Percentiles rank a stretch among this genome's conserved stretches.
These are phyloP conservation scores for Yponomeuta plumbellus DNA, from an alignment of 2,888 invertebrate species.

Conservation along the genomic window DNA sequence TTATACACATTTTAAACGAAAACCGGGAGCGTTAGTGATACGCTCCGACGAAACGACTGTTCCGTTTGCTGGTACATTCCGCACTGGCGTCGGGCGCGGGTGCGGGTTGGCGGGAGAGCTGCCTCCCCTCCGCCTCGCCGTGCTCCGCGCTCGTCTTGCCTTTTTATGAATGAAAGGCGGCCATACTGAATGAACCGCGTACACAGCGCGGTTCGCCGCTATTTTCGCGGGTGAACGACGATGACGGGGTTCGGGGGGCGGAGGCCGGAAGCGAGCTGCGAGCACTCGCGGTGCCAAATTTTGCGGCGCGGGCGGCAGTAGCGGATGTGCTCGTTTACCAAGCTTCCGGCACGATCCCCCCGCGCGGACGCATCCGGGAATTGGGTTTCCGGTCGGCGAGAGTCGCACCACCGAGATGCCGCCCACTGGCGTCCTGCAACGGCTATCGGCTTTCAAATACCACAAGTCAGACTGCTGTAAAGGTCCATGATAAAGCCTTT, in stretches of 20 bases:
- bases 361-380: constrained; percentile 75
- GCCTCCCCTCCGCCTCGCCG: constrained; percentile 67
- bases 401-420: constrained; percentile 62
- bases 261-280: constrained; percentile 73
- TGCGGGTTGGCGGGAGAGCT: constrained; percentile 70
- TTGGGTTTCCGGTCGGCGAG: constrained; percentile 74
- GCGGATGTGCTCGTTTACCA: constrained; percentile 75
- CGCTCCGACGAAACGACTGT: constrained; percentile 78
- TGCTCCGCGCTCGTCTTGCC: constrained; percentile 71
- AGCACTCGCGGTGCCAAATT: constrained; percentile 74
- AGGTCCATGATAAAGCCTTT: background rate
- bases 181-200: constrained; percentile 83
- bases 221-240: constrained; percentile 71
- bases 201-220: constrained; percentile 76
- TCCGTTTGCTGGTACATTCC: constrained; percentile 75
- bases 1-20: constrained; percentile 78
- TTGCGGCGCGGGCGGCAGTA: constrained; percentile 74
- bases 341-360: constrained; percentile 74
- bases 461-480: background rate
- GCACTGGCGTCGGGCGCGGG: constrained; percentile 73
- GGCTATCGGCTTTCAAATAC: constrained; percentile 31
- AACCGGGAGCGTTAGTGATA: constrained; percentile 76
- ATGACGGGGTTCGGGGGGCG: constrained; percentile 63
- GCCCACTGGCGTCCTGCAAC: constrained; percentile 68
- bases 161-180: constrained; percentile 85